Percentiles rank a stretch among this genome's conserved stretches.
phyloP scores from a whole-genome alignment of 2,797 vertebrate species.

The Eospalax fontanierii region DNA sequence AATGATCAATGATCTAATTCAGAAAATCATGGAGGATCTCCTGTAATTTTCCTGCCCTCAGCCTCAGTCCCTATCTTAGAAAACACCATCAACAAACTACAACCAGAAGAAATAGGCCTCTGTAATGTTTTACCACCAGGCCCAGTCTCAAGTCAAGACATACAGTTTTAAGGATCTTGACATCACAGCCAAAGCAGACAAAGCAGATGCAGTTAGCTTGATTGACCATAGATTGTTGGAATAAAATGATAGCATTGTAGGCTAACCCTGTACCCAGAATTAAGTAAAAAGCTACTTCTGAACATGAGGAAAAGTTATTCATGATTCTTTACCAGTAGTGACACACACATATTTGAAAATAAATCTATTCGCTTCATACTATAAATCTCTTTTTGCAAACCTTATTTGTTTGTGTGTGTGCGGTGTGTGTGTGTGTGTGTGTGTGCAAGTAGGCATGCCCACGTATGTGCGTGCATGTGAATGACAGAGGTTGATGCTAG shows the following conservation, averaged over 20 bases:
- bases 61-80: slow-evolving; percentile 69
- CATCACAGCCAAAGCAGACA: slow-evolving; percentile 81
- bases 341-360: slow-evolving; percentile 14
- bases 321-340: slow-evolving; percentile 19
- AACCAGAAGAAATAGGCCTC: slow-evolving; percentile 77
- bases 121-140: slow-evolving; percentile 77
- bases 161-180: slow-evolving; percentile 82
- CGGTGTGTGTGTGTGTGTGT: neutral
- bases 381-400: slow-evolving; percentile 26
- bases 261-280: slow-evolving; percentile 19
- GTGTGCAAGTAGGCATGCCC: neutral
- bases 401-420: neutral
- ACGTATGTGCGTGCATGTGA: no score
- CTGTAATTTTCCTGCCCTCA: slow-evolving; percentile 62
- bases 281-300: neutral
- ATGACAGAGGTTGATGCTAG: neutral
- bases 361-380: slow-evolving; percentile 12
- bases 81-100: slow-evolving; percentile 75
- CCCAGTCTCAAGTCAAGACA: slow-evolving; percentile 73
- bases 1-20: slow-evolving; percentile 81
- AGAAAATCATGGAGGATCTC: slow-evolving; percentile 75
- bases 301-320: slow-evolving; percentile 4
- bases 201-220: slow-evolving; percentile 81
- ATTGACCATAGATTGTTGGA: slow-evolving; percentile 80
- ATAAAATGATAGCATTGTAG: slow-evolving; percentile 83